These are phyloP conservation scores for Apteryx mantelli DNA, from an alignment of 2,113 vertebrate genomes.

Conservation along the genomic window DNA sequence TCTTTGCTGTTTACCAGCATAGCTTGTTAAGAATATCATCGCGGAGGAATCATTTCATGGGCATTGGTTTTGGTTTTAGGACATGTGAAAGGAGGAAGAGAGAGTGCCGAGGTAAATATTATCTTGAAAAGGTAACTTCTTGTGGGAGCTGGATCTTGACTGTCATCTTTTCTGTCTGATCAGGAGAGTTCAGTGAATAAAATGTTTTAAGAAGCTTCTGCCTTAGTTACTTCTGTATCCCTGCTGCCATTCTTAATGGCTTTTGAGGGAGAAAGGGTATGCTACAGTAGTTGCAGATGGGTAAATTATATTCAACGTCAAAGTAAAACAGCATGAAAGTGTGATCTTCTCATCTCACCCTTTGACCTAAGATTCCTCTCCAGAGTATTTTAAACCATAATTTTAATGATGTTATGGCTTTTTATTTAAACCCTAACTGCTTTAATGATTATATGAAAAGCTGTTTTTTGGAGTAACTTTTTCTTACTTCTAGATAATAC, in stretches of 20 bases:
- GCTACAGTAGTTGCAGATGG: accelerated
- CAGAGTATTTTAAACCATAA: not conserved
- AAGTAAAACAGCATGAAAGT: not conserved
- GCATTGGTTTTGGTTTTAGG: not conserved
- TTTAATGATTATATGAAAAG: not conserved
- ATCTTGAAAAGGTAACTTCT: not conserved
- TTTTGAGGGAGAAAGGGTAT: not conserved
- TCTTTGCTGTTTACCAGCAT: accelerated
- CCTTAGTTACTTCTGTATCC: not conserved
- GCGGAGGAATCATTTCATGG: not conserved
- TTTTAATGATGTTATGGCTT: not conserved
- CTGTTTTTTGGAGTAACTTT: not conserved
- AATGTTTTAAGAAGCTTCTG: not conserved
- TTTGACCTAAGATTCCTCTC: conserved; percentile 9
- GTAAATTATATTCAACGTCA: not conserved
- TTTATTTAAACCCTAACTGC: not conserved
- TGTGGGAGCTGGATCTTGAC: not conserved
- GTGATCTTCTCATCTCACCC: not conserved
- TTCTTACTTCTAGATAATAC: not conserved
- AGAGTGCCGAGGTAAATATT: not conserved
- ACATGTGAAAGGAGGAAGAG: not conserved
- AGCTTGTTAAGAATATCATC: not conserved
- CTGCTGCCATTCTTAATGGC: not conserved
- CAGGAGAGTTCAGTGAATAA: not conserved
- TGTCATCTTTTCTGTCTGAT: not conserved